phyloP scores from a whole-genome alignment of 64 coral and sea anemone genomes.

The Exaiptasia diaphana region DNA sequence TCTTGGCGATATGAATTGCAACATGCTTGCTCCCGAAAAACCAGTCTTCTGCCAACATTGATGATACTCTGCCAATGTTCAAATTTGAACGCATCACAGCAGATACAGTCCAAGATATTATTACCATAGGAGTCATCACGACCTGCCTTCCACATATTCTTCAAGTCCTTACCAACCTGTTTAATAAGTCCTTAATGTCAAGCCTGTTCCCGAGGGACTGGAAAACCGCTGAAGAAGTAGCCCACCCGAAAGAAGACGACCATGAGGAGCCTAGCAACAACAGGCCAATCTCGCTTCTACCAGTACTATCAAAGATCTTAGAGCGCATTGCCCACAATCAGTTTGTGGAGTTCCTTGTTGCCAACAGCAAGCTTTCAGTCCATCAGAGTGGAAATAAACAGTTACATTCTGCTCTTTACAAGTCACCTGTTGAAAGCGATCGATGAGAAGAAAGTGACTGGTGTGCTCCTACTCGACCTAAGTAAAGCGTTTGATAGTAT shows the following conservation, averaged over 20 bases:
- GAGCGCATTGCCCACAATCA: slow-evolving; percentile 40
- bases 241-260: slow-evolving; percentile 51
- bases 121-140: slow-evolving; percentile 25
- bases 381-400: slow-evolving; percentile 54
- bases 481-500: slow-evolving; percentile 40
- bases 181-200: slow-evolving; percentile 29
- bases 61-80: neutral
- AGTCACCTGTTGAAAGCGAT: slow-evolving; percentile 36
- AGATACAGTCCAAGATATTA: slow-evolving; percentile 7
- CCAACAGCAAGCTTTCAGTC: slow-evolving; percentile 29
- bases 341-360: slow-evolving; percentile 20
- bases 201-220: slow-evolving; percentile 52
- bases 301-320: slow-evolving; percentile 48
- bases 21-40: neutral
- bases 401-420: slow-evolving; percentile 50
- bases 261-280: slow-evolving; percentile 29
- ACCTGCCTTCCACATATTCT: slow-evolving; percentile 15
- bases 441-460: slow-evolving; percentile 28
- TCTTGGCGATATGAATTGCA: neutral
- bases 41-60: neutral
- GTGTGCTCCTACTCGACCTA: slow-evolving; percentile 22
- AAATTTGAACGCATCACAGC: neutral
- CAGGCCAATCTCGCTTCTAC: slow-evolving; percentile 56
- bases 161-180: slow-evolving; percentile 24
- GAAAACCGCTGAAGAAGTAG: slow-evolving; percentile 49